Evolutionary conservation across 2,888 invertebrate genomes (phyloP).

Genomic region (Blera fallax): DNA sequence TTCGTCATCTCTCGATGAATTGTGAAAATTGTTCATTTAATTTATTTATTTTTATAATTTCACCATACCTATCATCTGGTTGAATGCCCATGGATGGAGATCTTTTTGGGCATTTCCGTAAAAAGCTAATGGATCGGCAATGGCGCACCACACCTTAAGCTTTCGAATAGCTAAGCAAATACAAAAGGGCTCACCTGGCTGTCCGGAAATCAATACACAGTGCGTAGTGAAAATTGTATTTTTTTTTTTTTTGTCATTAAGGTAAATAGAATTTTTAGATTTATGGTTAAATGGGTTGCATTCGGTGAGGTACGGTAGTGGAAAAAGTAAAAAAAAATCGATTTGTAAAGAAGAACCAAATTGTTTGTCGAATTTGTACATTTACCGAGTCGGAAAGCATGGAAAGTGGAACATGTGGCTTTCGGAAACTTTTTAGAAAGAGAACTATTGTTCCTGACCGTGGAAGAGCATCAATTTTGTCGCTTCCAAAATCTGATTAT

Average conservation of each 20-base stretch:
- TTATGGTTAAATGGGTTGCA: slow-evolving; percentile 21
- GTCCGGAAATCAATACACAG: slow-evolving; percentile 24
- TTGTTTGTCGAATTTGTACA: slow-evolving; percentile 19
- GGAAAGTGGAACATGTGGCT: slow-evolving; percentile 18
- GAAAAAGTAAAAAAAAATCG: neutral
- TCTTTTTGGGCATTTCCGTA: slow-evolving; percentile 7
- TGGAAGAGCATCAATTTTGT: too few species aligned
- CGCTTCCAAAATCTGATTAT: too few species aligned
- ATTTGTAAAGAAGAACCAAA: neutral
- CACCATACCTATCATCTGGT: slow-evolving; percentile 22
- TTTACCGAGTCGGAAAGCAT: neutral
- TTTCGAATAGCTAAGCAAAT: slow-evolving; percentile 40
- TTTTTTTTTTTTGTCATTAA: slow-evolving; percentile 33
- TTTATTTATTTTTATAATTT: slow-evolving; percentile 23
- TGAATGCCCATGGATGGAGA: slow-evolving; percentile 32
- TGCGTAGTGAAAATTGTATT: slow-evolving; percentile 9
- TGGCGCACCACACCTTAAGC: slow-evolving; percentile 50
- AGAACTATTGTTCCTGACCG: neutral
- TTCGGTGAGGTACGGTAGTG: slow-evolving; percentile 9
- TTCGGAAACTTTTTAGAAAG: neutral
- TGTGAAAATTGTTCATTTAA: slow-evolving; percentile 2
- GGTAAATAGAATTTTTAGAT: slow-evolving; percentile 28
- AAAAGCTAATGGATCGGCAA: slow-evolving; percentile 9
- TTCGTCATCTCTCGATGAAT: slow-evolving; percentile 18
- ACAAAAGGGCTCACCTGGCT: slow-evolving; percentile 47